These are phyloP conservation scores for Nineta flava DNA, from an alignment of 2,888 invertebrate genomes.

Conservation along the genomic window DNA sequence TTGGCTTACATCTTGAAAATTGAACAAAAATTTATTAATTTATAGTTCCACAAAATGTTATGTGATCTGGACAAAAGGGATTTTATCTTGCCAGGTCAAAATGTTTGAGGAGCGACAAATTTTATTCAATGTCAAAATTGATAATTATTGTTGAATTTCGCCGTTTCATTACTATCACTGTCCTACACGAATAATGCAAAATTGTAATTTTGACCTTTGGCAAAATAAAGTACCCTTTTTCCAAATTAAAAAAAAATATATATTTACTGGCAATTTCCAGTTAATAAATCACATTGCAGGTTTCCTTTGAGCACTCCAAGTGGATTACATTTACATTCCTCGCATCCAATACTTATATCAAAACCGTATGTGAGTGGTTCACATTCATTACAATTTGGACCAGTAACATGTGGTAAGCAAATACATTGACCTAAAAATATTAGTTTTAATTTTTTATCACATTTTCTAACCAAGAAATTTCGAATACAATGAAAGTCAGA, in stretches of 20 bases:
- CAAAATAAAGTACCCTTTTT: neutral
- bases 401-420: constrained; percentile 82
- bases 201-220: neutral
- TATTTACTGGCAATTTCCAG: constrained; percentile 68
- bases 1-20: constrained; percentile 53
- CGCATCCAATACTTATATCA: constrained; percentile 88
- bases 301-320: constrained; percentile 62
- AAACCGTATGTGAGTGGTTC: constrained; percentile 79
- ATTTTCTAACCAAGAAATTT: no score
- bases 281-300: constrained; percentile 74
- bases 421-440: constrained; percentile 43
- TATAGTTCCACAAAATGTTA: neutral
- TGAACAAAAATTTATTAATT: constrained; percentile 5
- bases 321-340: constrained; percentile 80
- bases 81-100: no score
- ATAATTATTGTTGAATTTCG: neutral
- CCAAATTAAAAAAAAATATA: constrained; percentile 16
- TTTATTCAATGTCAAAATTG: no score
- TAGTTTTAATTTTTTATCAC: no score
- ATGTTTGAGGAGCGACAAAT: no score
- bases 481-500: no score
- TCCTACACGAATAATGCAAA: neutral
- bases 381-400: constrained; percentile 80
- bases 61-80: no score
- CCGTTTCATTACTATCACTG: neutral